Conservation (phyloP, 2,888 invertebrate species). For the Marronus borbonicus region DNA sequence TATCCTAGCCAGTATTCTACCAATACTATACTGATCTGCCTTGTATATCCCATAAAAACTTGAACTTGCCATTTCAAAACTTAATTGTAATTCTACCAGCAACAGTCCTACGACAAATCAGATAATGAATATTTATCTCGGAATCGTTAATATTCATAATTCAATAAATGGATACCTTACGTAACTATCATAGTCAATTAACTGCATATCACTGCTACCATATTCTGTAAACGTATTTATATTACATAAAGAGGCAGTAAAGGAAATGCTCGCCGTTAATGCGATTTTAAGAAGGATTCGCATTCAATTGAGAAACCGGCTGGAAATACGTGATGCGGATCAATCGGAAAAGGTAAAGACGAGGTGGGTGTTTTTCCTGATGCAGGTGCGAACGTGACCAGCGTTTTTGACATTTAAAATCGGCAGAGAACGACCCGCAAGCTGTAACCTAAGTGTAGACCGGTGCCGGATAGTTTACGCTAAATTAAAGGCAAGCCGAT, state of each 20-base stretch:
- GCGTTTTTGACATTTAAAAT: constrained; percentile 9
- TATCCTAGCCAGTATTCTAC: too few species aligned
- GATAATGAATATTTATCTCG: too few species aligned
- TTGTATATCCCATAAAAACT: too few species aligned
- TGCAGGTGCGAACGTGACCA: constrained; percentile 11
- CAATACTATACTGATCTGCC: too few species aligned
- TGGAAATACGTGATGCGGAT: constrained; percentile 7
- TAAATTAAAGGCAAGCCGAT: neutral
- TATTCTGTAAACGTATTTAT: too few species aligned
- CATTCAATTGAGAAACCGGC: constrained; percentile 8
- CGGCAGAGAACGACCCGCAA: neutral
- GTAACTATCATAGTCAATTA: neutral
- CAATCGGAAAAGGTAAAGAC: constrained; percentile 19
- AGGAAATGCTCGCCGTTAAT: neutral
- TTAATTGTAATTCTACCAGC: too few species aligned
- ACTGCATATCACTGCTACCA: neutral
- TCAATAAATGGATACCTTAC: neutral
- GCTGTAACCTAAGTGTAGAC: neutral
- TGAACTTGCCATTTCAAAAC: too few species aligned
- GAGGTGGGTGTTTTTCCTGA: neutral
- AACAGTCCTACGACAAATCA: too few species aligned
- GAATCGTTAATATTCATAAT: constrained; percentile 13
- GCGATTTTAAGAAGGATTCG: constrained; percentile 13
- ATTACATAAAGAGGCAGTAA: constrained; percentile 1
- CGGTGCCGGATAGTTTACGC: neutral